Evolutionary conservation across 2,888 invertebrate species (phyloP).

Genomic region (Eremobia ochroleuca): DNA sequence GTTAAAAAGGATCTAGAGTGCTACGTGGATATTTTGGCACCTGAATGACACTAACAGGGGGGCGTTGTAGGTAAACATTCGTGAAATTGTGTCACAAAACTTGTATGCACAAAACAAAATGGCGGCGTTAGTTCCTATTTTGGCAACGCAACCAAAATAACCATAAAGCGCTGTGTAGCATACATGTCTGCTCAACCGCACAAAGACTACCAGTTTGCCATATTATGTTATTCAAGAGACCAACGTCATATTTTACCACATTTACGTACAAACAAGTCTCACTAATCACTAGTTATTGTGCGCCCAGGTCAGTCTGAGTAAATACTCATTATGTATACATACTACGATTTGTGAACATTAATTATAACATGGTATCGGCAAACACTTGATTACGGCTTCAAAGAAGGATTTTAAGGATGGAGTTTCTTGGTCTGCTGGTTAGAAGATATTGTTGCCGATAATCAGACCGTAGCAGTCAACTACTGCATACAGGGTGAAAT

Average conservation of each 20-base stretch:
- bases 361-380: constrained; percentile 24
- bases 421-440: background rate
- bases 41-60: background rate
- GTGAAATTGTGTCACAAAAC: background rate
- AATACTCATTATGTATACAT: constrained; percentile 41
- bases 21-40: background rate
- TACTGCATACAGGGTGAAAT: no score
- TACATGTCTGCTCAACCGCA: background rate
- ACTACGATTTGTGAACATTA: constrained; percentile 20
- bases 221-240: background rate
- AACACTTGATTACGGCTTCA: constrained; percentile 23
- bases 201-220: background rate
- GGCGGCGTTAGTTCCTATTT: background rate
- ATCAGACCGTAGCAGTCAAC: background rate
- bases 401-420: background rate
- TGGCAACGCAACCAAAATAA: background rate
- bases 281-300: constrained; percentile 58
- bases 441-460: background rate
- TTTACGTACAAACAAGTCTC: constrained; percentile 20
- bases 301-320: constrained; percentile 42
- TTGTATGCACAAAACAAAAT: background rate
- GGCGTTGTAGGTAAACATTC: background rate
- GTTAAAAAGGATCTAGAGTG: background rate
- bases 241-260: constrained; percentile 26
- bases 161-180: background rate